Percentiles rank a stretch among this genome's conserved stretches.
phyloP scores from a whole-genome alignment of 2,888 invertebrate genomes.

The Liodrosophila aerea region DNA sequence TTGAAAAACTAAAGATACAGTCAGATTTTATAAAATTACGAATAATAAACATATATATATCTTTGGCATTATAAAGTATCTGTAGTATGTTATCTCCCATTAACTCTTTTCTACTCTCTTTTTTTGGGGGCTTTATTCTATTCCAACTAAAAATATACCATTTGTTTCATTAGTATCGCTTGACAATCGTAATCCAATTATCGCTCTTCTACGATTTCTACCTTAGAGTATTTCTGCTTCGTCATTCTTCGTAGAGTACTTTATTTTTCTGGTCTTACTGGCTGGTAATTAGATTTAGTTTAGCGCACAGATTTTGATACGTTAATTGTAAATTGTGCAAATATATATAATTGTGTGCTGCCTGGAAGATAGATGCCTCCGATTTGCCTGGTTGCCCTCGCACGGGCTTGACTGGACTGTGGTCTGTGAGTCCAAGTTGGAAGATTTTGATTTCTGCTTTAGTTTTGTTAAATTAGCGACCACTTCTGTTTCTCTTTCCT shows the following conservation, averaged over 20 bases:
- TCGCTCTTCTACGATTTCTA: not conserved
- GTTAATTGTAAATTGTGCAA: slow-evolving; percentile 75
- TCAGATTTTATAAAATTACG: too few relatives aligned
- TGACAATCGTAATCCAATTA: too few relatives aligned
- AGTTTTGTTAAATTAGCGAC: slow-evolving; percentile 70
- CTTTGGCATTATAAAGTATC: too few relatives aligned
- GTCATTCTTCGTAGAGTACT: slow-evolving; percentile 13
- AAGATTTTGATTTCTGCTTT: slow-evolving; percentile 49
- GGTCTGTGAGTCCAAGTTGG: slow-evolving; percentile 8
- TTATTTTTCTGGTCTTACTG: slow-evolving; percentile 11
- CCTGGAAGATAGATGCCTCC: slow-evolving; percentile 42
- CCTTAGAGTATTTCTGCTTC: slow-evolving; percentile 33
- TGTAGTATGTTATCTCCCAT: too few relatives aligned
- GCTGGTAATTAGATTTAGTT: slow-evolving; percentile 72
- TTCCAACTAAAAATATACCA: too few relatives aligned
- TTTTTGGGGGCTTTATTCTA: too few relatives aligned
- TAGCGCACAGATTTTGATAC: slow-evolving; percentile 72
- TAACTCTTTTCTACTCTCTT: too few relatives aligned
- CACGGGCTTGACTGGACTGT: slow-evolving; percentile 1
- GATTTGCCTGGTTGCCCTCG: slow-evolving; percentile 59
- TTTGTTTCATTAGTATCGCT: too few relatives aligned
- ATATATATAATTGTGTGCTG: slow-evolving; percentile 66
- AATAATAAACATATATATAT: too few relatives aligned
- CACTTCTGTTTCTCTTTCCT: slow-evolving; percentile 12
- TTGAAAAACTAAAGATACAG: not conserved